A percentile compares a stretch with the other conserved stretches of the same genome.
Conservation (phyloP, 1,140 invertebrate species). For the Polypedilum vanderplanki region DNA sequence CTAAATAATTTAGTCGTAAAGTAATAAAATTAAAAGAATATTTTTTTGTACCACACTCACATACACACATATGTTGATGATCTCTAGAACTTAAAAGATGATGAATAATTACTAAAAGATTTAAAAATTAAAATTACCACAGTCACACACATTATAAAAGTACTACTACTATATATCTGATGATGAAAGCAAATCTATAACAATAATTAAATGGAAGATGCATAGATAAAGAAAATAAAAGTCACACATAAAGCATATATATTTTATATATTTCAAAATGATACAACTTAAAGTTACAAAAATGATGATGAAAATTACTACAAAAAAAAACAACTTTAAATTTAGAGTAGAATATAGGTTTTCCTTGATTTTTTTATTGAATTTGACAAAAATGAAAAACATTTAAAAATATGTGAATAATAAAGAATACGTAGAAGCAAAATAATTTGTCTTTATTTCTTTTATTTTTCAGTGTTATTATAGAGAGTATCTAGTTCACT, state of each 20-base stretch:
- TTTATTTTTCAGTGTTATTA: too few species aligned
- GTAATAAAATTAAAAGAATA: neutral
- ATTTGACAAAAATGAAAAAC: constrained; percentile 19
- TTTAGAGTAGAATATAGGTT: constrained; percentile 2
- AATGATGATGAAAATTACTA: neutral
- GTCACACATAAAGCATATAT: constrained; percentile 18
- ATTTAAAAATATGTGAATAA: constrained; percentile 20
- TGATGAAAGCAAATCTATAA: constrained; percentile 13
- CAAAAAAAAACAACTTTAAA: constrained; percentile 8
- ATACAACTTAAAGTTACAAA: constrained; percentile 19
- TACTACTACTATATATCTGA: neutral
- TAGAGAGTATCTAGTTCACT: too few species aligned
- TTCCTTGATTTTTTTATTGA: constrained; percentile 19
- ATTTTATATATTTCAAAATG: constrained; percentile 15
- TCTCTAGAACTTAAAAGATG: constrained; percentile 10
- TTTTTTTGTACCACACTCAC: neutral
- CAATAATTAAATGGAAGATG: constrained; percentile 13
- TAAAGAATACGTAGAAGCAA: constrained; percentile 2
- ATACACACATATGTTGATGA: neutral
- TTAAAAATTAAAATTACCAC: neutral
- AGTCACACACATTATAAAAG: neutral
- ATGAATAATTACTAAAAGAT: neutral
- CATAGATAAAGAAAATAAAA: neutral
- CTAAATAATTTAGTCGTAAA: neutral
- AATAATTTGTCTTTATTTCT: too few species aligned